phyloP scores from a whole-genome alignment of 2,113 vertebrate species.

The Bujurquina vittata region DNA sequence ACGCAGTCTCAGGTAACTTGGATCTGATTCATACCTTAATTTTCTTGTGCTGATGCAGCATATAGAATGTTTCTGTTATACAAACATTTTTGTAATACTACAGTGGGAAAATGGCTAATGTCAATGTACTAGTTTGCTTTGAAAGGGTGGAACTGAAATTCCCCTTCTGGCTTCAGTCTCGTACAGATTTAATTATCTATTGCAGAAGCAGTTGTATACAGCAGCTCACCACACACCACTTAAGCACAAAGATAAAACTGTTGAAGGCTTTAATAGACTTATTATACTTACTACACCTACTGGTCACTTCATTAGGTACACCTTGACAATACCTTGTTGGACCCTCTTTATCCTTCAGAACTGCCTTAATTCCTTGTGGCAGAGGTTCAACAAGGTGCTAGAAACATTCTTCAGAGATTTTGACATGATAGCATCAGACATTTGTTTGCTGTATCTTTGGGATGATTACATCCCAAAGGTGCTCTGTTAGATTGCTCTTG shows the following conservation, averaged over 20 bases:
- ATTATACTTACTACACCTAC: background rate
- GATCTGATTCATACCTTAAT: background rate
- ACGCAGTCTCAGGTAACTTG: conserved; percentile 88
- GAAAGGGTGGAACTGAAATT: conserved; percentile 2
- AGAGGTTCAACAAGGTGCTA: background rate
- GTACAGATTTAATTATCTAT: background rate
- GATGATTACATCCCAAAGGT: background rate
- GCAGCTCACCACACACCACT: background rate
- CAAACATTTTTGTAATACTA: background rate
- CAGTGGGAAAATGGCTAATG: background rate
- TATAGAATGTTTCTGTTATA: background rate
- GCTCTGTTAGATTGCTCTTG: background rate
- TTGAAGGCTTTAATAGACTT: background rate
- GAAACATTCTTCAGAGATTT: background rate
- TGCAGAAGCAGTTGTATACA: background rate
- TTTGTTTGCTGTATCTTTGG: background rate
- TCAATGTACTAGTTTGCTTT: background rate
- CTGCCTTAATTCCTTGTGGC: background rate
- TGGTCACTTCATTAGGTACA: background rate
- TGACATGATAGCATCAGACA: background rate
- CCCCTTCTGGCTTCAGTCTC: background rate
- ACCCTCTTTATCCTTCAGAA: background rate
- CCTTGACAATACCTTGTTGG: background rate
- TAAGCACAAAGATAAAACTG: background rate
- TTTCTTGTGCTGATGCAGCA: background rate